These are phyloP conservation scores for Noturus placidus DNA, from an alignment of 2,113 vertebrate species.

Conservation along the genomic window DNA sequence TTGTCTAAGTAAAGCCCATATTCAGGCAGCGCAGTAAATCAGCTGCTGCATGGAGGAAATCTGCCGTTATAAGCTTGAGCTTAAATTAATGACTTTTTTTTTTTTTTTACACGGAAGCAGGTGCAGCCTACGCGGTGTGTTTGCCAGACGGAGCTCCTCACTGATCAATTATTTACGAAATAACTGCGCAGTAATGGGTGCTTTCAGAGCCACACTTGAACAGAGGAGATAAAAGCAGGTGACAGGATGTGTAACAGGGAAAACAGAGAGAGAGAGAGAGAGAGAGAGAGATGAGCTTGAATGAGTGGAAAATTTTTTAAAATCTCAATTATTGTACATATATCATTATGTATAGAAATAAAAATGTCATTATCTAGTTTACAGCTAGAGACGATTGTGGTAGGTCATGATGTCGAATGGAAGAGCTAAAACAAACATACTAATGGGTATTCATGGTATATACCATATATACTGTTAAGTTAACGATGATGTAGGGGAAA, in stretches of 20 bases:
- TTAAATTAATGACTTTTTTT: conserved; percentile 32
- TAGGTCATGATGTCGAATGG: not conserved
- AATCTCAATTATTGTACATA: not conserved
- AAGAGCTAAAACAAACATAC: not conserved
- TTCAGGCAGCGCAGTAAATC: not conserved
- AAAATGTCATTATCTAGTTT: not conserved
- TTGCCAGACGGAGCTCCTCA: conserved; percentile 20
- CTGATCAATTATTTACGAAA: conserved; percentile 51
- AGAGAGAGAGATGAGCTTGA: not conserved
- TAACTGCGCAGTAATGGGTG: conserved; percentile 28
- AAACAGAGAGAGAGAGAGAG: not conserved
- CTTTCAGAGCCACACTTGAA: conserved; percentile 31
- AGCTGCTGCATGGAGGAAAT: conserved; percentile 2
- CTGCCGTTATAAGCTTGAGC: conserved; percentile 17
- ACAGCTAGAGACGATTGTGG: not conserved
- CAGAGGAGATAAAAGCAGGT: conserved; percentile 28
- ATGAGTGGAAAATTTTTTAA: not conserved
- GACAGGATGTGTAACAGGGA: conserved; percentile 1
- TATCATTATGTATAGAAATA: not conserved
- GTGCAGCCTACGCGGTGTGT: conserved; percentile 29
- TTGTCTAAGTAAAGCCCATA: conserved; percentile 10
- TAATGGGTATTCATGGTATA: not conserved
- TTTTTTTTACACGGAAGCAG: conserved; percentile 6
- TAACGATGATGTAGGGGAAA: not conserved
- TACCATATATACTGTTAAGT: not conserved